Evolutionary conservation across 1,140 invertebrate species (phyloP), one percentile per base, ranked within the genome.

Genomic region (Ceratina calcarata): DNA sequence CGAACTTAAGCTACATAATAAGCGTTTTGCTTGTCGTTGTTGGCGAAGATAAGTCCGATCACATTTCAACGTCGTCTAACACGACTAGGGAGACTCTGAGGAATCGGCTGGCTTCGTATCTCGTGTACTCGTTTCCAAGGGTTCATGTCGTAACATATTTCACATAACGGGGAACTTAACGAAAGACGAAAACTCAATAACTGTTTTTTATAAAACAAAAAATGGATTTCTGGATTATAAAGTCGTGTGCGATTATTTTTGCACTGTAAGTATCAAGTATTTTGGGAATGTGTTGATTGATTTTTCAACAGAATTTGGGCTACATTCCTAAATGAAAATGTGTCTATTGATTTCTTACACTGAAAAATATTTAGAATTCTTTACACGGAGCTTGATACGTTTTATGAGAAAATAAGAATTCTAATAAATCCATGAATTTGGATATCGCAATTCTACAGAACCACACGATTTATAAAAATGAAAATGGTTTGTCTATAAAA

Each of bases 11-110:
- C 49, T 49, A 82, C 61, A 65, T 84, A 84, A 84, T 82, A 77
- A 83, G 80, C 78, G 80, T 83, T 82, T 10, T 83, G 80, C 65
- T 78, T 82, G 64, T 72, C 75, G 74, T 84, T 70, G 60, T 80
- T 80, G 65, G 69, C 72, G 55, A 67, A 83, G 81, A 83, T 84
- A 84, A 84, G 81, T 53, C 60, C 61, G 76, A 83, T 83, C 81
- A 84, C 83, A 84, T 84, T 84, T 84, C 83, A 84, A 84, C 66
- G 83, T 84, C 81, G 75, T 22, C 45, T 65, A 15, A 37, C 32
- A 55, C 27, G 51, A 45, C 58, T 15, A 27, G n/a, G 32, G n/a
- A n/a, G 76, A 57, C 49, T 57, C 60, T 83, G 83, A 80, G 83
- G 80, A 83, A 83, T 80, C 24, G 82, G 66, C 60, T 70, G 12